Conservation (phyloP, 2,113 vertebrate genomes). For the Sylvia atricapilla region DNA sequence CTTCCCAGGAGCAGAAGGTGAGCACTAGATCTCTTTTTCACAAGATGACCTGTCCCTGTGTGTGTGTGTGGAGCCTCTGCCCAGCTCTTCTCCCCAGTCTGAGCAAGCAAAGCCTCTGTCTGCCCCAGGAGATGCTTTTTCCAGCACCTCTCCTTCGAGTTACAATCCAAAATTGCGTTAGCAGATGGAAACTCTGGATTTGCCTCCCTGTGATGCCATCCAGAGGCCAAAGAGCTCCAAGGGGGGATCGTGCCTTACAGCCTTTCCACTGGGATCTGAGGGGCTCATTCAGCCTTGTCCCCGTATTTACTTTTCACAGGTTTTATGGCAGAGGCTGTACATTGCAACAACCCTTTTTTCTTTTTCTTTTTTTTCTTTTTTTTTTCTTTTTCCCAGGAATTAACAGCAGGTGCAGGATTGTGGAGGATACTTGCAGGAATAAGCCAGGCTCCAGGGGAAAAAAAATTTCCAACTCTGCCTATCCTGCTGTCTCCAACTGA, state of each 20-base stretch:
- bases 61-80: background rate
- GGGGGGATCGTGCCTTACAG: background rate
- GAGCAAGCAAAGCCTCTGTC: background rate
- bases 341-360: background rate
- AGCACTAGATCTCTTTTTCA: background rate
- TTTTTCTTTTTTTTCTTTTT: background rate
- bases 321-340: background rate
- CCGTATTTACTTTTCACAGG: background rate
- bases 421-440: background rate
- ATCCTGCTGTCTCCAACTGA: background rate
- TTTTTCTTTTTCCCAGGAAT: background rate
- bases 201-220: background rate
- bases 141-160: background rate
- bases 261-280: accelerated
- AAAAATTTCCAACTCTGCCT: background rate
- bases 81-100: background rate
- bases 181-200: background rate
- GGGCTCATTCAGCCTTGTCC: background rate
- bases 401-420: background rate
- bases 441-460: background rate
- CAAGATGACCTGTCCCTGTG: background rate
- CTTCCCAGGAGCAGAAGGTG: background rate
- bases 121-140: background rate
- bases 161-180: background rate
- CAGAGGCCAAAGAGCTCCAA: background rate